Evolutionary conservation across 2,797 vertebrate genomes (phyloP).

Genomic region (Xiphorhynchus erythropygius): DNA sequence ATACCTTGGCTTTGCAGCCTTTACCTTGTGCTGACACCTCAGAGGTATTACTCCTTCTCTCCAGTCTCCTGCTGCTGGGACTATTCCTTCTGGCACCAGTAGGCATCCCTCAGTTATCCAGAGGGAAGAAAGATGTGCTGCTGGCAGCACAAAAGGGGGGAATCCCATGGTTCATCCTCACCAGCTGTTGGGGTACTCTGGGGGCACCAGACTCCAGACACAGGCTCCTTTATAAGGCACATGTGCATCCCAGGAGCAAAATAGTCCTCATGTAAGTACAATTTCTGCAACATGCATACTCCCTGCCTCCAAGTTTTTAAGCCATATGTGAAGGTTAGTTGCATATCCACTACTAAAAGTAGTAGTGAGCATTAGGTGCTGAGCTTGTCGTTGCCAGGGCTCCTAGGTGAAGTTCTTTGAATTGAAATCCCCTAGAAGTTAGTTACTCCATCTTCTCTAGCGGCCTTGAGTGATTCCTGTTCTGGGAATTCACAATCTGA

Average conservation of each 20-base stretch:
- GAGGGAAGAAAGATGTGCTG: neutral
- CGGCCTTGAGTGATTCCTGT: fast-evolving
- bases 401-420: neutral
- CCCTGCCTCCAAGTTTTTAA: neutral
- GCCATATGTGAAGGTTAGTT: neutral
- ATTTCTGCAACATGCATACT: neutral
- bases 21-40: neutral
- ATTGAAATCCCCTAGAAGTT: neutral
- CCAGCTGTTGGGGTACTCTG: neutral
- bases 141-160: fast-evolving
- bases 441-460: neutral
- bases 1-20: neutral
- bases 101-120: neutral
- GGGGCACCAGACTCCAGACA: neutral
- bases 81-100: neutral
- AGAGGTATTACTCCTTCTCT: neutral
- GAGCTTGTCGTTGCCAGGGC: neutral
- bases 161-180: neutral
- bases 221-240: neutral
- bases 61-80: fast-evolving
- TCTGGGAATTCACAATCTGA: neutral
- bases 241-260: neutral
- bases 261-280: neutral
- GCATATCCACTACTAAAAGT: neutral
- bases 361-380: neutral